phyloP scores from a whole-genome alignment of 2,797 vertebrate genomes.

The Austrolebias charrua region DNA sequence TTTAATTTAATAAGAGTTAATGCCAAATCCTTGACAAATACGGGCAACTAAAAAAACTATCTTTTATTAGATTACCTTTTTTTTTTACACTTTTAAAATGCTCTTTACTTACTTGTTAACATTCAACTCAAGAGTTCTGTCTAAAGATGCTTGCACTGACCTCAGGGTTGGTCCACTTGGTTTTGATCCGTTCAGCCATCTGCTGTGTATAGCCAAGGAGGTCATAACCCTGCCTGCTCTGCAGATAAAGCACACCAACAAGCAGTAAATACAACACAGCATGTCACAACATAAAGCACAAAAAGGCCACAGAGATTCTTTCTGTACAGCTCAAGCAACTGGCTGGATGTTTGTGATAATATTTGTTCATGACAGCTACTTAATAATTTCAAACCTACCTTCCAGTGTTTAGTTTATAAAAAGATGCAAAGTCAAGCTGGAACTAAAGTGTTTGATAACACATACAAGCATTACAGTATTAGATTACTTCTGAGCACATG shows the following conservation, averaged over 20 bases:
- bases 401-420: not conserved
- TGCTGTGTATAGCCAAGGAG: slow-evolving; percentile 84
- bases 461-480: not conserved
- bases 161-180: slow-evolving; percentile 87
- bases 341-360: no score
- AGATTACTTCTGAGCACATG: not conserved
- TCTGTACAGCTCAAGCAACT: slow-evolving; percentile 1
- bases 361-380: no score
- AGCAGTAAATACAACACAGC: slow-evolving; percentile 26
- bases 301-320: not conserved
- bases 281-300: slow-evolving; percentile 2
- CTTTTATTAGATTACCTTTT: not conserved
- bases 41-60: slow-evolving; percentile 4
- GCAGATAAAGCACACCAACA: slow-evolving; percentile 42
- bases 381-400: not conserved
- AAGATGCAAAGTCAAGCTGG: not conserved
- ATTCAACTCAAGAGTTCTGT: slow-evolving; percentile 10
- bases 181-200: slow-evolving; percentile 88
- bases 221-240: slow-evolving; percentile 82
- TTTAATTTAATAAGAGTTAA: slow-evolving; percentile 20
- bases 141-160: slow-evolving; percentile 74
- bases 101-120: not conserved
- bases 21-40: slow-evolving; percentile 29
- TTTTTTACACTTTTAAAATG: slow-evolving; percentile 5
- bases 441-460: not conserved